A percentile compares a stretch with the other conserved stretches of the same genome.
phyloP scores from a whole-genome alignment of 1,140 invertebrate genomes.

The Nomia melanderi region DNA sequence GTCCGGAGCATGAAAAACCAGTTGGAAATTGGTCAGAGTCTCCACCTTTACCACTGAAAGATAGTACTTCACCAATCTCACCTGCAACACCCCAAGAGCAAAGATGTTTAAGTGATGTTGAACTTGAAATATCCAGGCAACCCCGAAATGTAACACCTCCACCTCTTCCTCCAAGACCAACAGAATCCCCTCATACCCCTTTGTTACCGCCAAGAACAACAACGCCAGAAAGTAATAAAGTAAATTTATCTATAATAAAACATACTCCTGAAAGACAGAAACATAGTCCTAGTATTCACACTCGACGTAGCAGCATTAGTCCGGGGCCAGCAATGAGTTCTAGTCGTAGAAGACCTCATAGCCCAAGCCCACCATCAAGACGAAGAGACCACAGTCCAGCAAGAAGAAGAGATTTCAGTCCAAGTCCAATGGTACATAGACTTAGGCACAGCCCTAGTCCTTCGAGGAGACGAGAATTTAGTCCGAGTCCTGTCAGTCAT shows the following conservation, averaged over 20 bases:
- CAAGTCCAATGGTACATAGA: slow-evolving; percentile 68
- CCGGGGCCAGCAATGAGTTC: slow-evolving; percentile 57
- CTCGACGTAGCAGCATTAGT: slow-evolving; percentile 59
- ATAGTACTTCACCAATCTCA: slow-evolving; percentile 82
- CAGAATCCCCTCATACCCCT: slow-evolving; percentile 82
- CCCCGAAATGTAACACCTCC: slow-evolving; percentile 75
- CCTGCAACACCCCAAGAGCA: slow-evolving; percentile 81
- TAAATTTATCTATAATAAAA: slow-evolving; percentile 48
- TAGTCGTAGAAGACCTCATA: slow-evolving; percentile 71
- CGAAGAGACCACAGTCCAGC: slow-evolving; percentile 73
- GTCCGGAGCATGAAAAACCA: slow-evolving; percentile 64
- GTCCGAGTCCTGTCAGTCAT: slow-evolving; percentile 67
- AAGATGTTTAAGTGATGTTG: slow-evolving; percentile 72
- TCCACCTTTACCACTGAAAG: slow-evolving; percentile 74
- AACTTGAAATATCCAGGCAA: slow-evolving; percentile 72
- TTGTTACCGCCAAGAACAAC: slow-evolving; percentile 80
- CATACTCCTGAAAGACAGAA: slow-evolving; percentile 70
- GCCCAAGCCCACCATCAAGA: slow-evolving; percentile 72
- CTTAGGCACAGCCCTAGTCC: slow-evolving; percentile 76
- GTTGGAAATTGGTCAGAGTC: slow-evolving; percentile 71
- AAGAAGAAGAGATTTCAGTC: slow-evolving; percentile 76
- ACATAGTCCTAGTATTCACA: slow-evolving; percentile 69
- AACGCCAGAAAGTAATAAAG: slow-evolving; percentile 73
- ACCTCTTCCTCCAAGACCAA: slow-evolving; percentile 68
- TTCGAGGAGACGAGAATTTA: slow-evolving; percentile 68